phyloP scores from a whole-genome alignment of 2,888 invertebrate genomes.

The Tetragnatha montana region DNA sequence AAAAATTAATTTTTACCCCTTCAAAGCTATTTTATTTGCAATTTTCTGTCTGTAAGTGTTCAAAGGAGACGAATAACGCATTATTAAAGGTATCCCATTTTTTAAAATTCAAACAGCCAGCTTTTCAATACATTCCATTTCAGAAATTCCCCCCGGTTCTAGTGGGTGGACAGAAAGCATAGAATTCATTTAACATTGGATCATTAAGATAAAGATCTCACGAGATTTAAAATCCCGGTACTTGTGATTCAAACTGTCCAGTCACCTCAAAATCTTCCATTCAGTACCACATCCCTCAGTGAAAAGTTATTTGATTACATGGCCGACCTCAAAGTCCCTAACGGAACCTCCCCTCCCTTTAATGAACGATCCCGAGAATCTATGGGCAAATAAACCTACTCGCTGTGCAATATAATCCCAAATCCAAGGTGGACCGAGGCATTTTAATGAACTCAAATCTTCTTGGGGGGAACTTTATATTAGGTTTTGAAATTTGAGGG shows the following conservation, averaged over 20 bases:
- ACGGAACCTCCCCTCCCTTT: background rate
- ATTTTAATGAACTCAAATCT: constrained; percentile 51
- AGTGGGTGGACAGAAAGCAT: too few species aligned
- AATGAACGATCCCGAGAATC: constrained; percentile 30
- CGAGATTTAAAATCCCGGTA: too few species aligned
- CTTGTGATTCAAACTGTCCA: too few species aligned
- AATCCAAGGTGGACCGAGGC: constrained; percentile 17
- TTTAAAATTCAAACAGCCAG: background rate
- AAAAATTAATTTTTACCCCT: background rate
- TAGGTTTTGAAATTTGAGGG: constrained; percentile 47
- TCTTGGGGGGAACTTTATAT: constrained; percentile 53
- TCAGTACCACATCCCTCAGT: background rate
- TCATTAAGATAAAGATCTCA: too few species aligned
- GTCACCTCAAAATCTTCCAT: too few species aligned
- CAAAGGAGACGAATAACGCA: background rate
- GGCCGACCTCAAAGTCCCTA: background rate
- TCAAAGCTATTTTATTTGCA: background rate
- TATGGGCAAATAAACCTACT: constrained; percentile 14
- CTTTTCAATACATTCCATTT: background rate
- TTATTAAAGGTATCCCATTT: background rate
- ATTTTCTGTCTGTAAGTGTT: background rate
- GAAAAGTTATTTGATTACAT: background rate
- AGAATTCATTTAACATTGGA: too few species aligned
- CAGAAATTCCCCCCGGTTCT: too few species aligned
- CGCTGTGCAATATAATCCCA: constrained; percentile 31